phyloP scores from a whole-genome alignment of 2,888 invertebrate genomes.

The Caenorhabditis macrosperma region DNA sequence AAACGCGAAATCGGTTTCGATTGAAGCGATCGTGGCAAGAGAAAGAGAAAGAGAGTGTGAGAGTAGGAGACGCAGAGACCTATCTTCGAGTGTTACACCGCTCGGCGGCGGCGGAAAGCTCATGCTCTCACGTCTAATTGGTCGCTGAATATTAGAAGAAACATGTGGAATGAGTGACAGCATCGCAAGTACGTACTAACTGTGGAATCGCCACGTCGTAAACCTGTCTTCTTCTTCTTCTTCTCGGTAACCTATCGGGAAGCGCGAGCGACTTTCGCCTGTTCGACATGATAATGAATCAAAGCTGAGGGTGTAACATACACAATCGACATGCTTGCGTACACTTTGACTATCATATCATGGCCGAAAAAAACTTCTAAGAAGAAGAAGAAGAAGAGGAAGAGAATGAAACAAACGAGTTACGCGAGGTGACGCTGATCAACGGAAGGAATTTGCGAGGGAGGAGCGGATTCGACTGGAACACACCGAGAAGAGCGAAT shows the following conservation, averaged over 20 bases:
- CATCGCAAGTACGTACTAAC: background rate
- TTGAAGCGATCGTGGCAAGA: slow-evolving; percentile 1
- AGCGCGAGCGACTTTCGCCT: slow-evolving; percentile 18
- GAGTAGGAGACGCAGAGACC: background rate
- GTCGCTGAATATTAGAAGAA: background rate
- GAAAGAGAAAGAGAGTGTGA: background rate
- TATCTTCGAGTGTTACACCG: slow-evolving; percentile 19
- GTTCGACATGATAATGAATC: slow-evolving; percentile 49
- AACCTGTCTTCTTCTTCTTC: background rate
- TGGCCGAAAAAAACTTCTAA: slow-evolving; percentile 44
- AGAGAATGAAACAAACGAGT: slow-evolving; percentile 47
- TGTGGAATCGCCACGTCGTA: background rate
- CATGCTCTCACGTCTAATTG: slow-evolving; percentile 47
- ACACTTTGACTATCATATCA: slow-evolving; percentile 54
- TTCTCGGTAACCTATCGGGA: slow-evolving; percentile 5
- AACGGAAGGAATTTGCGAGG: slow-evolving; percentile 38
- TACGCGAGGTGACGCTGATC: slow-evolving; percentile 27
- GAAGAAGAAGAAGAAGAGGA: slow-evolving; percentile 14
- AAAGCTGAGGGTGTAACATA: slow-evolving; percentile 51
- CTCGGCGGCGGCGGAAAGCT: slow-evolving; percentile 4
- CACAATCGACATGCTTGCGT: slow-evolving; percentile 18
- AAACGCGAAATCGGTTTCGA: slow-evolving; percentile 10
- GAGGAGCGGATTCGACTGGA: background rate
- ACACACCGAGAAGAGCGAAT: background rate
- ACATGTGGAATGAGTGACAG: background rate